These are phyloP conservation scores for Astreopora myriophthalma DNA, from an alignment of 64 coral and sea anemone species.

Conservation along the genomic window DNA sequence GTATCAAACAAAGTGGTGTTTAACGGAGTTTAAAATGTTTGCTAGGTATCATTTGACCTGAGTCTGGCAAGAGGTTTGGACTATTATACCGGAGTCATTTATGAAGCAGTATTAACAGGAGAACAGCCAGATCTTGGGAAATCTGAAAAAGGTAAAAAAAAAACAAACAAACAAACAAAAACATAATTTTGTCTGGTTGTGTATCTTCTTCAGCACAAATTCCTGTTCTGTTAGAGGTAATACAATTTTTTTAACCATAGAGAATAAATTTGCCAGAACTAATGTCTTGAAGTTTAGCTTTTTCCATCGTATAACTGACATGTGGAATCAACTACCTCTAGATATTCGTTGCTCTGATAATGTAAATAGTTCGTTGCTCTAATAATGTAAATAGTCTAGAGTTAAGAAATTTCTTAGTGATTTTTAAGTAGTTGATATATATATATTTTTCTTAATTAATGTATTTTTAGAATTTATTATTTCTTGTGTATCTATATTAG, in stretches of 20 bases:
- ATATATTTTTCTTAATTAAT: too few species aligned
- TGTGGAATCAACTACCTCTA: neutral
- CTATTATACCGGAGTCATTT: conserved; percentile 99
- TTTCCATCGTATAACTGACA: neutral
- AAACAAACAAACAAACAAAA: too few species aligned
- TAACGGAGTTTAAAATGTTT: too few species aligned
- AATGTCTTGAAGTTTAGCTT: neutral
- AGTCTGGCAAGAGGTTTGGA: conserved; percentile 96
- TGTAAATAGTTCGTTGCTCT: neutral
- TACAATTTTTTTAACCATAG: neutral
- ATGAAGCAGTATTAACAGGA: conserved; percentile 90
- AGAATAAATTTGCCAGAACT: neutral
- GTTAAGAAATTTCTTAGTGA: neutral
- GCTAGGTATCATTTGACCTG: conserved; percentile 95
- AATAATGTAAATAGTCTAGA: neutral
- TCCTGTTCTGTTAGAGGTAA: too few species aligned
- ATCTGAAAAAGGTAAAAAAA: conserved; percentile 82
- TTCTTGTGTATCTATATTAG: too few species aligned
- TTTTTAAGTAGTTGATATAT: neutral
- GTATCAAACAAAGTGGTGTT: too few species aligned
- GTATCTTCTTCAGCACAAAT: too few species aligned
- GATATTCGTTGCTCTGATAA: neutral
- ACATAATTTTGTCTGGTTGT: too few species aligned
- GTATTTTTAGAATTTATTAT: too few species aligned
- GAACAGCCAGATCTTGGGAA: conserved; percentile 79